Evolutionary conservation across 1,140 invertebrate species (phyloP), one percentile per base, ranked within the genome.

Genomic region (Phortica variegata): DNA sequence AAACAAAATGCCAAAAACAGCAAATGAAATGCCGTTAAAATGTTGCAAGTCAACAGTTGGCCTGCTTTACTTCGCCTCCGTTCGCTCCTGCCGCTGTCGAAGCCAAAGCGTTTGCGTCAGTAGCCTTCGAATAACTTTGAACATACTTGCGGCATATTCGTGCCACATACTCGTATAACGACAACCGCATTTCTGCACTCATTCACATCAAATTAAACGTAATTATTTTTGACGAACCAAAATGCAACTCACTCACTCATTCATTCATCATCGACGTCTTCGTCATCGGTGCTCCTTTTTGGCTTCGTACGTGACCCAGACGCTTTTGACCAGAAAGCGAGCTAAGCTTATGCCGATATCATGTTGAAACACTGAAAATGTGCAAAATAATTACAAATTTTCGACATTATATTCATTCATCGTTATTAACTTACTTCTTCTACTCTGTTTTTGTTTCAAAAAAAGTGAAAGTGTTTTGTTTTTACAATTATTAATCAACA

Each of bases 161-260:
- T 6, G 23, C 5, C 23, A 26, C 23, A 26, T 6, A 26, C 10
- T 26, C 23, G 23, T n/a, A n/a, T n/a, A n/a, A n/a, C 5, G 23
- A 26, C 5, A 26, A 26, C 23, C 34, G 43, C 32, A n/a, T 29
- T 48, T 52, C 20, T 12, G 41, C 54, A 60, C 56, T 61, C 58
- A 52, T 60, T 60, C 40, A 52, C 52, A 43, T 60, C 56, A 60
- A 72, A 72, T 72, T 72, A 72, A 58, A 58, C 58, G 57, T 55
- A 72, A 72, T 72, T 72, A 72, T 61, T 53, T 49, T 38, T 46
- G 47, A 59, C 45, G 17, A 18, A 44, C 42, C 20, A 49, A 56
- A 56, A 56, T 49, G 53, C 53, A 47, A 58, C 55, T 26, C 42
- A 15, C 39, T 26, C 23, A 26, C 10, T 26, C 10, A 26, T n/a